Percentiles rank a stretch among this genome's conserved stretches.
These are phyloP conservation scores for Suricata suricatta DNA, from an alignment of 2,113 vertebrate genomes.

Conservation along the genomic window DNA sequence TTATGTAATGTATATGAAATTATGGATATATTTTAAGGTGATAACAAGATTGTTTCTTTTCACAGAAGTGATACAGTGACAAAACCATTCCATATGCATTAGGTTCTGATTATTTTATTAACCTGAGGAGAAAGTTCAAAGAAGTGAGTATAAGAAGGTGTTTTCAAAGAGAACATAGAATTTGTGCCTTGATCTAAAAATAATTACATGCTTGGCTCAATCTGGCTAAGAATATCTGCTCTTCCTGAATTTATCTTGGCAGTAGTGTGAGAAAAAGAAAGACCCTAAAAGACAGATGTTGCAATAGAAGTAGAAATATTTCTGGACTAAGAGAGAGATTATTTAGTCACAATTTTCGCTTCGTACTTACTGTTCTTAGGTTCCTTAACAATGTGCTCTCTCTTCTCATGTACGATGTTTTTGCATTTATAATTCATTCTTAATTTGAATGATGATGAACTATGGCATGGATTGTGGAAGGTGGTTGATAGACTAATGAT, in stretches of 20 bases:
- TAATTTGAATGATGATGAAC: not conserved
- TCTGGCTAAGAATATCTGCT: constrained; percentile 14
- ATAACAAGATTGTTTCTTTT: constrained; percentile 52
- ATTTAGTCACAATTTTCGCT: not conserved
- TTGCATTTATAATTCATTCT: not conserved
- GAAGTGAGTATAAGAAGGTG: not conserved
- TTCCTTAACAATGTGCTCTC: not conserved
- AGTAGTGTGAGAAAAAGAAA: not conserved
- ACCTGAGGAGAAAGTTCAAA: not conserved
- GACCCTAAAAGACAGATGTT: constrained; percentile 21
- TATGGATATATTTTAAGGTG: not conserved
- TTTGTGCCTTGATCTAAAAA: constrained; percentile 46
- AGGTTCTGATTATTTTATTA: constrained; percentile 46
- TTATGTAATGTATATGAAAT: not conserved
- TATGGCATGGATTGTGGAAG: not conserved
- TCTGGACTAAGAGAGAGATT: not conserved
- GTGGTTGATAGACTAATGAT: not conserved
- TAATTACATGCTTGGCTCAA: constrained; percentile 29
- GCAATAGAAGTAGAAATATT: constrained; percentile 15
- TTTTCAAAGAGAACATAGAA: constrained; percentile 18
- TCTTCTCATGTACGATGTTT: not conserved
- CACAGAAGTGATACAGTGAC: not conserved
- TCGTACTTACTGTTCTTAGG: not conserved
- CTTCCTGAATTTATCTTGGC: constrained; percentile 59
- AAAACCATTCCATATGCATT: not conserved